Conservation (phyloP, 1,140 invertebrate species). For the Luehdorfia chinensis region DNA sequence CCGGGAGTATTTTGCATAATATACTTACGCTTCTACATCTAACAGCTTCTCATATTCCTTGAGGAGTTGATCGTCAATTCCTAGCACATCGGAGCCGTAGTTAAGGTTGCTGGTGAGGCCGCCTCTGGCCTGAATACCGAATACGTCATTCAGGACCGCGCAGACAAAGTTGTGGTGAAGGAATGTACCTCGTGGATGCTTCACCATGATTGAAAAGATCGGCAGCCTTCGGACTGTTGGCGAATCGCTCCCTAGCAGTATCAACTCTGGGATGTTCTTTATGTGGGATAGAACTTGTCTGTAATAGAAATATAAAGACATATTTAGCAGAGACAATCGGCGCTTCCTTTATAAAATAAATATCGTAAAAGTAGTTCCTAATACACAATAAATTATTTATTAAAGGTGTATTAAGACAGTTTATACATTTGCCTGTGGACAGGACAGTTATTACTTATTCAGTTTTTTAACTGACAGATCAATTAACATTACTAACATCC, state of each 20-base stretch:
- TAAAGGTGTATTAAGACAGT: no score
- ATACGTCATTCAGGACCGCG: slow-evolving; percentile 93
- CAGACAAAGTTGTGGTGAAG: slow-evolving; percentile 95
- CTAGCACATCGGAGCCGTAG: slow-evolving; percentile 91
- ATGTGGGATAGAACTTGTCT: slow-evolving; percentile 86
- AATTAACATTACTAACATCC: no score
- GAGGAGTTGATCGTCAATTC: slow-evolving; percentile 87
- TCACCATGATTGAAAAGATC: slow-evolving; percentile 92
- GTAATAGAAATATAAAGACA: slow-evolving; percentile 47
- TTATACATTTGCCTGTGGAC: no score
- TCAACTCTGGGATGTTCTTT: slow-evolving; percentile 86
- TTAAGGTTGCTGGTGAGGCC: slow-evolving; percentile 82
- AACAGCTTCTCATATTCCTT: slow-evolving; percentile 87
- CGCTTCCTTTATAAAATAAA: no score
- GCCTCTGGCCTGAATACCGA: slow-evolving; percentile 93
- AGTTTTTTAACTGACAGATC: no score
- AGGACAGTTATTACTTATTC: no score
- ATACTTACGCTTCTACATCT: slow-evolving; percentile 84
- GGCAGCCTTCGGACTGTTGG: slow-evolving; percentile 83
- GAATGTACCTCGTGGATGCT: slow-evolving; percentile 87
- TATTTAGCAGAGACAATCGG: no score
- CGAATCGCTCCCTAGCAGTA: slow-evolving; percentile 86
- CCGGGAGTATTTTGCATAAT: no score
- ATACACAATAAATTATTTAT: no score
- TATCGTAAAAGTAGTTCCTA: no score